Evolutionary conservation across 2,888 invertebrate species (phyloP), one percentile per base, ranked within the genome.

Genomic region (Himalopsyche tibetana): DNA sequence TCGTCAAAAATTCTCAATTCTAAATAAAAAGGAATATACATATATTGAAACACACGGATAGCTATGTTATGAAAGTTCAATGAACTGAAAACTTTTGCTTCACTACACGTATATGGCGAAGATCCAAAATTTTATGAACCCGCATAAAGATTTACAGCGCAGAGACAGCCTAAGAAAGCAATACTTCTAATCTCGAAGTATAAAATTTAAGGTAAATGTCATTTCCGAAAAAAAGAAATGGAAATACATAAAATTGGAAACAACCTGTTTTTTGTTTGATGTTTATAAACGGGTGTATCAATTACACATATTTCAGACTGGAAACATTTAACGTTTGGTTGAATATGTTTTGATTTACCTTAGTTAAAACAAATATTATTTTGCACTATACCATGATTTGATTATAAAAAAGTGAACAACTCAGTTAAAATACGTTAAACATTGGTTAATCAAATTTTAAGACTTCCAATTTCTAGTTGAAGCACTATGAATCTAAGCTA

Each of bases 61-160:
- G 19, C 19, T 63, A 63, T 19, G 28, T 63, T 63, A 63, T 19
- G 28, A 19, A 28, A 80, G 87, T 85, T 87, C 87, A 82, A 19
- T 85, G 87, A 83, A 80, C 87, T 56, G 82, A 83, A 55, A n/a
- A 84, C 28, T 55, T 74, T 82, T 84, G 51, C 81, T 74, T 81
- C 82, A 80, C 51, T 85, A 56, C 84, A 19, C 55, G 82, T 87
- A 84, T 82, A 87, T 87, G 87, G 85, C 85, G 28, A n/a, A 42
- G 79, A 69, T 85, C 87, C 85, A 87, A 85, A 84, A 87, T 87
- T 87, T 87, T 85, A 84, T 84, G 82, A 85, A 87, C 82, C 85
- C 79, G 82, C 55, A 69, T 85, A 83, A 74, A 85, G 87, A 85
- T 87, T 87, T 85, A 82, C 84, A 85, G 84, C 84, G 9, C 36